Evolutionary conservation across 2,113 vertebrate species (phyloP).

Genomic region (Hippocampus barbouri): DNA sequence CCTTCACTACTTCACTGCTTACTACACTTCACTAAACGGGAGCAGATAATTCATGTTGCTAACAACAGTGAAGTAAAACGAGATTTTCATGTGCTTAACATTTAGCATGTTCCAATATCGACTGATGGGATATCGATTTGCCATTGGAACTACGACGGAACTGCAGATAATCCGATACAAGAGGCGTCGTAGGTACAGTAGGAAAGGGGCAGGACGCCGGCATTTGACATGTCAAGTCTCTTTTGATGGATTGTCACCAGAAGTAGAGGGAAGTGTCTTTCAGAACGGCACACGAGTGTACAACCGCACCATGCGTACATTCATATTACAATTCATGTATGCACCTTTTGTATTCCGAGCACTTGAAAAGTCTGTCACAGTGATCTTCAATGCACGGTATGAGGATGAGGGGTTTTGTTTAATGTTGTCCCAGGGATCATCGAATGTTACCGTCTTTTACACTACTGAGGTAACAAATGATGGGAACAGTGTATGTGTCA

Average conservation of each 20-base stretch:
- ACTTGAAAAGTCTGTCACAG: not conserved
- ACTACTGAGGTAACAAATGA: conserved; percentile 1
- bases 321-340: not conserved
- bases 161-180: not conserved
- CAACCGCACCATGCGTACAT: not conserved
- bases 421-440: not conserved
- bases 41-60: not conserved
- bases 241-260: not conserved
- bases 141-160: not conserved
- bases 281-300: not conserved
- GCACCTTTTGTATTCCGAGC: not conserved
- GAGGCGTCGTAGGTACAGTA: not conserved
- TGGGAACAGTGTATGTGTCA: conserved; percentile 4
- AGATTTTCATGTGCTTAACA: not conserved
- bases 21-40: not conserved
- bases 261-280: not conserved
- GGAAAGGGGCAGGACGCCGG: not conserved
- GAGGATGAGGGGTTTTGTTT: not conserved
- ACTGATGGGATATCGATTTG: not conserved
- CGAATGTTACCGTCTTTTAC: not conserved
- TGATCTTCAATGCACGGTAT: not conserved
- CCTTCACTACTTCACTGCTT: too few relatives aligned
- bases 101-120: not conserved
- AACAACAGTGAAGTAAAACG: not conserved
- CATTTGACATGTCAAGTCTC: not conserved